Base-by-base conservation (phyloP, 2,797 vertebrate species). In the Gambelia wislizenii region DNA sequence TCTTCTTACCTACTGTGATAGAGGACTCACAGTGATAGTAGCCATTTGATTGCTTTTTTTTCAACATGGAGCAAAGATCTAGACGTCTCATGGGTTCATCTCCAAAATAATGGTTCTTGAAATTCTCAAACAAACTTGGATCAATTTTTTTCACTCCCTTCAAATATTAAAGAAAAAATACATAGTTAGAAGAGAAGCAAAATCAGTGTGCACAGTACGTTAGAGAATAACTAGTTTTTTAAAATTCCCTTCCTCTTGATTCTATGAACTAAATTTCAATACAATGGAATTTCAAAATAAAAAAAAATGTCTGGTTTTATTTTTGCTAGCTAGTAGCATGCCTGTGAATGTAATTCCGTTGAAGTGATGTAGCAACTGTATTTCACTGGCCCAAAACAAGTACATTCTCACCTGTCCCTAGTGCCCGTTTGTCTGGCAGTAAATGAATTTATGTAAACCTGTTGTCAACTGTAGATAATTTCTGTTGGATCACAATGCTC, bases 31-130 rank as follows among this genome's bases (percentile, higher is more conserved):
- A 96, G 92, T 98, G 97, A 89, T 98, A 98, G 91, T 98, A 98
- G 54, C 98, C 98, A 95, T 96, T 96, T 1, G 96, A 95, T 67
- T 97, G 97, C 94, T 99, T 99, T 96, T 98, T 98, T 96, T 99
- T 99, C 96, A 98, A 85, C 98, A 99, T 99, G 90, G 99, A 99
- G 94, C 99, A 99, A 93, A 99, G 98, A 95, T 99, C 99, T 82
- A 99, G 93, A 54, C 97, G 96, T 69, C 96, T 97, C 54, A 99
- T 95, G 0, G 91, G 89, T 96, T 99, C 98, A 91, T 98, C 97
- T 96, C 99, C 99, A 95, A 99, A 99, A 92, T 95, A 97, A 92
- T 96, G 95, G 86, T 84, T 91, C 92, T 97, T 94, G 92, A 98
- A 99, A 89, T 96, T 95, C 61, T 98, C 97, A 94, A 98, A 99